These are phyloP conservation scores for Xestia rhomboidea DNA, from an alignment of 2,888 invertebrate species.

Conservation along the genomic window DNA sequence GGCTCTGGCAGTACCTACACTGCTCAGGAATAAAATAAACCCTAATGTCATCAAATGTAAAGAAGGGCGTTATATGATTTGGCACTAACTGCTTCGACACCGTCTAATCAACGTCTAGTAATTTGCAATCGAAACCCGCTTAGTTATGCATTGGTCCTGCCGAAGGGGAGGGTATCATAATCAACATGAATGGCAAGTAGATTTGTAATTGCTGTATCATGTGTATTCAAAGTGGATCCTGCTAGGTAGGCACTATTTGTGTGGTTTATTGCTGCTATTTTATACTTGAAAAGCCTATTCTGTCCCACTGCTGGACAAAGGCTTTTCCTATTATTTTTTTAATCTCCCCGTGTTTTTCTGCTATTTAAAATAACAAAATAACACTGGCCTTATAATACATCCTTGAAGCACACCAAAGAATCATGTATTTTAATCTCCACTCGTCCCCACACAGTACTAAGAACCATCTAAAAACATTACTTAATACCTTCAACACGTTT, in stretches of 20 bases:
- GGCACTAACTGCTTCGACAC: not conserved
- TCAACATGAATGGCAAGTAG: constrained; percentile 45
- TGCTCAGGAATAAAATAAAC: not conserved
- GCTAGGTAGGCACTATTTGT: not conserved
- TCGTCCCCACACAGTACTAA: constrained; percentile 27
- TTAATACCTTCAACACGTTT: constrained; percentile 70
- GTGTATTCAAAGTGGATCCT: constrained; percentile 7
- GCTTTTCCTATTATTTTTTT: not conserved
- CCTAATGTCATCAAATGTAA: not conserved
- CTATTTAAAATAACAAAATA: not conserved
- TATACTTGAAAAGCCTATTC: not conserved
- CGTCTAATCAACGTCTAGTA: constrained; percentile 40
- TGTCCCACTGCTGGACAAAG: not conserved
- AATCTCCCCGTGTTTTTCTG: not conserved
- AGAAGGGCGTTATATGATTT: not conserved
- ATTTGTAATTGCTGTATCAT: constrained; percentile 43
- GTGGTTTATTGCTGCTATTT: not conserved
- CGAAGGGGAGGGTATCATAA: constrained; percentile 26
- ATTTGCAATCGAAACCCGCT: constrained; percentile 52
- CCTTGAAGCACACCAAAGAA: constrained; percentile 14
- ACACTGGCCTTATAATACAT: not conserved
- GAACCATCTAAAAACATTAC: constrained; percentile 58
- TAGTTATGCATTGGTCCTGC: constrained; percentile 54
- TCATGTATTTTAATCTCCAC: constrained; percentile 18
- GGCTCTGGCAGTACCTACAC: not conserved